These are phyloP conservation scores for Cercopithecus mona DNA, from an alignment of 2,113 vertebrate species.

Conservation along the genomic window DNA sequence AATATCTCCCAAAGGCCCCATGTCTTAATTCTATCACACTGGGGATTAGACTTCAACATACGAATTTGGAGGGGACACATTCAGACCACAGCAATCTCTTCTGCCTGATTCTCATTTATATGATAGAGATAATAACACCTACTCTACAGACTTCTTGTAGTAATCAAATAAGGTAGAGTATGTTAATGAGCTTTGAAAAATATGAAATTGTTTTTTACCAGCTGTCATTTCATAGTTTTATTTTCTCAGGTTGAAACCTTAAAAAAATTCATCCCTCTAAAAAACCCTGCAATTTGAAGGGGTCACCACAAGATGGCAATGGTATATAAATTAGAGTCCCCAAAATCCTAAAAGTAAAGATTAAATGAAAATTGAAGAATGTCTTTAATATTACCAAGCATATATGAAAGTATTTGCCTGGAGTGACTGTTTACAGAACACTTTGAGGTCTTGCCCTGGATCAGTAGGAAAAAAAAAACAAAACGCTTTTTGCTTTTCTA, in stretches of 20 bases:
- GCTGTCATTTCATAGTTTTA: background rate
- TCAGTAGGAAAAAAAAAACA: background rate
- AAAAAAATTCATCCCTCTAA: background rate
- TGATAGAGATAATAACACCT: background rate
- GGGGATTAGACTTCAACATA: background rate
- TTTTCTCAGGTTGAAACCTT: background rate
- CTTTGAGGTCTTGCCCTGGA: background rate
- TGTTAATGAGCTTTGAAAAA: background rate
- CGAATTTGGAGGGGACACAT: background rate
- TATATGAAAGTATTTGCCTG: background rate
- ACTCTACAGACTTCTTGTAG: background rate
- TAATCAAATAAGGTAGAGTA: background rate
- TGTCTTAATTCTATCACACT: background rate
- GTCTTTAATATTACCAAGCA: background rate
- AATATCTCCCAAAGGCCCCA: background rate
- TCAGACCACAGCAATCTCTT: background rate
- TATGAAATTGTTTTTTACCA: background rate
- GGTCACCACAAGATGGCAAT: constrained; percentile 44
- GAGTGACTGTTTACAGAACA: background rate
- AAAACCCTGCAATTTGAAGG: constrained; percentile 40
- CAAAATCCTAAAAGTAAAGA: background rate
- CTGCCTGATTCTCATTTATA: background rate
- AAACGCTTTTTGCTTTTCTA: background rate
- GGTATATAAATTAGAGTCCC: background rate
- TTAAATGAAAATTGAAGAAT: background rate